These are phyloP conservation scores for Hedya salicella DNA, from an alignment of 2,888 invertebrate genomes.

Conservation along the genomic window DNA sequence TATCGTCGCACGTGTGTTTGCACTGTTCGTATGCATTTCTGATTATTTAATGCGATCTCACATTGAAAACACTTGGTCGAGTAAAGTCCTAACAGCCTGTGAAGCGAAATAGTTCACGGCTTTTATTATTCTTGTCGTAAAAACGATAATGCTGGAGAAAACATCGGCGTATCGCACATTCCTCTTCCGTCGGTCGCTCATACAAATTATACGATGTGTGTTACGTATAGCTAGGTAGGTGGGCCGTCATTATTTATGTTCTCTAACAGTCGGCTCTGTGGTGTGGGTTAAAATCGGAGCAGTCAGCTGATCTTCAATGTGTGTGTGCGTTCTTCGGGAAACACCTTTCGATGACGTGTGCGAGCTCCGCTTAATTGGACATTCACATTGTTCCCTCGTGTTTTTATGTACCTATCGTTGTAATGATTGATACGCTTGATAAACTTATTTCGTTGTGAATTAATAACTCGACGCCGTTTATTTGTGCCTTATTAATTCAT, in stretches of 20 bases:
- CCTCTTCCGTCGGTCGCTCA: constrained; percentile 73
- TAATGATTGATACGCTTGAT: constrained; percentile 61
- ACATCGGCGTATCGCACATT: constrained; percentile 76
- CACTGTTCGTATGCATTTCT: constrained; percentile 56
- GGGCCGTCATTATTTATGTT: constrained; percentile 85
- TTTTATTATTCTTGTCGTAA: constrained; percentile 71
- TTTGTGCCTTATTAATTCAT: constrained; percentile 47
- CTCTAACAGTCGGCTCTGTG: constrained; percentile 80
- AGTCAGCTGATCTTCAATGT: constrained; percentile 81
- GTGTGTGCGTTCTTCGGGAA: constrained; percentile 83
- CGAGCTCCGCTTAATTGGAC: constrained; percentile 83
- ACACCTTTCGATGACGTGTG: constrained; percentile 85
- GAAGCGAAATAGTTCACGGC: constrained; percentile 61
- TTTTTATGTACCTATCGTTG: constrained; percentile 58
- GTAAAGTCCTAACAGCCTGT: constrained; percentile 70
- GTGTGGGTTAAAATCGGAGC: constrained; percentile 85
- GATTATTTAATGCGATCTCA: constrained; percentile 81
- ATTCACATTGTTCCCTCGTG: constrained; percentile 80
- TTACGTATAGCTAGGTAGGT: constrained; percentile 83
- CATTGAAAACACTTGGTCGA: constrained; percentile 56
- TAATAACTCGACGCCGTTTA: constrained; percentile 45
- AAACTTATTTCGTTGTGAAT: constrained; percentile 50
- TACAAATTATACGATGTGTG: constrained; percentile 83
- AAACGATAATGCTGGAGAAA: constrained; percentile 73
- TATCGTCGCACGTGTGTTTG: constrained; percentile 66